Evolutionary conservation across 2,797 vertebrate species (phyloP).

Genomic region (Leuciscus waleckii): DNA sequence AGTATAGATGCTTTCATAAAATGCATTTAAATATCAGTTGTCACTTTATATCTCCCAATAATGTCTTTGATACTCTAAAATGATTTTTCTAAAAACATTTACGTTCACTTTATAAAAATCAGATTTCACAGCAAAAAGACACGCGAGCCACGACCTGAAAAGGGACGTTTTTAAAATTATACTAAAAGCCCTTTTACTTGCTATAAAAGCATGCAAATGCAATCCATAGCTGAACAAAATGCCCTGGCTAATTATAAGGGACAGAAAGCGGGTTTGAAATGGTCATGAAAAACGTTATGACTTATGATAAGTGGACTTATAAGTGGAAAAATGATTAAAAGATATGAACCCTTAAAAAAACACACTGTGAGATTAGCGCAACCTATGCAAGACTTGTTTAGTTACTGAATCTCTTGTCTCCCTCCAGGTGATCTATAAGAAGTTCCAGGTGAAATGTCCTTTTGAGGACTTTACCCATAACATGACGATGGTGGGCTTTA

Average conservation of each 20-base stretch:
- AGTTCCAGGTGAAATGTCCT: slow-evolving; percentile 90
- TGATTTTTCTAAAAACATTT: not conserved
- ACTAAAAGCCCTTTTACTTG: not conserved
- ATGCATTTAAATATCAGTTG: not conserved
- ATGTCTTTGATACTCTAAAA: not conserved
- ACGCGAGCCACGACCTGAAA: not conserved
- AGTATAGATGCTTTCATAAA: not conserved
- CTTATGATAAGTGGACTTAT: not conserved
- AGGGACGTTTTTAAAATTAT: not conserved
- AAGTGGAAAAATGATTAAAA: not conserved
- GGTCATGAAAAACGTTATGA: not conserved
- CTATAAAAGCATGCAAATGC: not conserved
- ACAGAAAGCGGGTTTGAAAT: not conserved
- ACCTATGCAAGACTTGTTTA: not conserved
- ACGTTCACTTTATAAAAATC: too few relatives aligned
- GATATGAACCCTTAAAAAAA: not conserved
- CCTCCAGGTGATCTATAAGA: slow-evolving; percentile 95
- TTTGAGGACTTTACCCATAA: slow-evolving; percentile 76
- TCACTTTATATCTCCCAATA: not conserved
- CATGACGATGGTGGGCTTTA: slow-evolving; percentile 61
- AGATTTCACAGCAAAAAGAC: not conserved
- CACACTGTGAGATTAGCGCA: not conserved
- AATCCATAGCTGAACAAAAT: too few relatives aligned
- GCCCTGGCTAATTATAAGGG: too few relatives aligned
- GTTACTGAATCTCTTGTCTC: not conserved